These are phyloP conservation scores for Virgularia gustaviana DNA, from an alignment of 92 coral and sea anemone species.

Conservation along the genomic window DNA sequence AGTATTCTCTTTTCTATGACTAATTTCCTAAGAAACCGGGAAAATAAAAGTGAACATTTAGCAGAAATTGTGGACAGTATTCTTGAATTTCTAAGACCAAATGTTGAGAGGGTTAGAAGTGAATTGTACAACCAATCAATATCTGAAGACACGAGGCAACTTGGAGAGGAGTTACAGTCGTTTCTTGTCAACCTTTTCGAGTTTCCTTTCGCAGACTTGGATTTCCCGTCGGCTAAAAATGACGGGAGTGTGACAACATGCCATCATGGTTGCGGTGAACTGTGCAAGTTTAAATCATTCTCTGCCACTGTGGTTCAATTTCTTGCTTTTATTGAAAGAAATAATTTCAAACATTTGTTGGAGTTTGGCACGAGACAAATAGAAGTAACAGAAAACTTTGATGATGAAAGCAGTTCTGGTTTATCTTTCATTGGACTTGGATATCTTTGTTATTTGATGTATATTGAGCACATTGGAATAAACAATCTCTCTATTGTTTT, in stretches of 20 bases:
- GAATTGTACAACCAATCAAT: background rate
- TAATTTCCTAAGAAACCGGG: background rate
- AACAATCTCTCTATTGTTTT: background rate
- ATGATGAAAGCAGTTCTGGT: background rate
- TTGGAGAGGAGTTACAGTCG: slow-evolving; percentile 5
- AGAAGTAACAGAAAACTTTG: background rate
- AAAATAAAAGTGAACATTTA: background rate
- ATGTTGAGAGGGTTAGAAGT: slow-evolving; percentile 12
- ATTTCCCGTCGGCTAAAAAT: background rate
- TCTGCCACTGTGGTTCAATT: slow-evolving; percentile 9
- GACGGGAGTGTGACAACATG: background rate
- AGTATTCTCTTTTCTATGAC: slow-evolving; percentile 6
- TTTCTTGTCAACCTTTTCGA: slow-evolving; percentile 5
- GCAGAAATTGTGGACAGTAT: slow-evolving; percentile 13
- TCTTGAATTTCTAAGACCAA: slow-evolving; percentile 14
- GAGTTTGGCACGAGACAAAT: slow-evolving; percentile 10
- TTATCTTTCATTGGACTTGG: slow-evolving; percentile 13
- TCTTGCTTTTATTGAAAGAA: slow-evolving; percentile 18
- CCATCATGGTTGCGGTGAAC: background rate
- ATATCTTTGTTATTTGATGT: slow-evolving; percentile 10
- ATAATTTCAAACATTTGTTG: slow-evolving; percentile 15
- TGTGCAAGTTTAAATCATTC: background rate
- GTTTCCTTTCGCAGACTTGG: background rate
- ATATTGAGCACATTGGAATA: background rate
- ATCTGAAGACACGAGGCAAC: background rate